Conservation (phyloP, 1,140 invertebrate species). For the Drosophila tropicalis region DNA sequence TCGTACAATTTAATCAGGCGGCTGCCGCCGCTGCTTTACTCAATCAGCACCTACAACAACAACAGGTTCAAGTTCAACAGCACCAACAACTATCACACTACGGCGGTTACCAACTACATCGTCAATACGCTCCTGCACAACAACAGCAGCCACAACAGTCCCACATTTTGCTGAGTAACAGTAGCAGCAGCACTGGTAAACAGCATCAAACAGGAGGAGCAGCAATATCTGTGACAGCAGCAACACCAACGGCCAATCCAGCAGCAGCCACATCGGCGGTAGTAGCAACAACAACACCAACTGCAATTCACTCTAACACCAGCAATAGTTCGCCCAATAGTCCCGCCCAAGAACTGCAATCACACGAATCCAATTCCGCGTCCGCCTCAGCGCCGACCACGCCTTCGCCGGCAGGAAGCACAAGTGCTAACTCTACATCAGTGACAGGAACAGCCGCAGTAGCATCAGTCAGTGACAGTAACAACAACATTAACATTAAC, state of each 20-base stretch:
- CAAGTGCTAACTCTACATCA: constrained; percentile 33
- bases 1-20: constrained; percentile 63
- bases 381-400: constrained; percentile 75
- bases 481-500: constrained; percentile 52
- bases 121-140: constrained; percentile 50
- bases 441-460: constrained; percentile 42
- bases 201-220: constrained; percentile 36
- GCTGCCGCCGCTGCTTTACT: constrained; percentile 60
- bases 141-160: constrained; percentile 42
- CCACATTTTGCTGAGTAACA: constrained; percentile 55
- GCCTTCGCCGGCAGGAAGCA: constrained; percentile 73
- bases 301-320: constrained; percentile 44
- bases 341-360: constrained; percentile 71
- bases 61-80: constrained; percentile 55
- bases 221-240: constrained; percentile 29
- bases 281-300: constrained; percentile 32
- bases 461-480: constrained; percentile 60
- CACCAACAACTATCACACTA: constrained; percentile 55
- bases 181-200: constrained; percentile 50
- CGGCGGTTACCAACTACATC: constrained; percentile 61
- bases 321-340: constrained; percentile 63
- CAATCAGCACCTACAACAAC: constrained; percentile 69
- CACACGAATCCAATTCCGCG: constrained; percentile 68
- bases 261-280: constrained; percentile 47
- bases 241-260: constrained; percentile 42